Evolutionary conservation across 2,888 invertebrate species (phyloP).

Genomic region (Pristionchus japonicus): DNA sequence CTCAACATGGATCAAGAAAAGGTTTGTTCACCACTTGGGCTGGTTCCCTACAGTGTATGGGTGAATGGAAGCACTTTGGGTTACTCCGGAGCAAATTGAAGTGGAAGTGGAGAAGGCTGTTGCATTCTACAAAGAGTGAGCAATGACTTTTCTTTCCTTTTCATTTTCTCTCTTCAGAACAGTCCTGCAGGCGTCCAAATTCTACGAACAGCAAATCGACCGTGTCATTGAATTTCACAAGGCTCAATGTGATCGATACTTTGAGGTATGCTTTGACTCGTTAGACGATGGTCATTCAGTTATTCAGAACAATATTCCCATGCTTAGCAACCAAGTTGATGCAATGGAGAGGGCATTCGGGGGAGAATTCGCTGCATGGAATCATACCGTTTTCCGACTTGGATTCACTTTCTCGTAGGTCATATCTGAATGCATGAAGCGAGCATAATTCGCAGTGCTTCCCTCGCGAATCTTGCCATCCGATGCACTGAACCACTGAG

Average conservation of each 20-base stretch:
- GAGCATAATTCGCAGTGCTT: background rate
- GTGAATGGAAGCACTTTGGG: background rate
- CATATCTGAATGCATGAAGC: background rate
- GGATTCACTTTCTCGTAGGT: background rate
- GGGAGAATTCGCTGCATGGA: background rate
- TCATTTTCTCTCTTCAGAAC: background rate
- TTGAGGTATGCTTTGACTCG: background rate
- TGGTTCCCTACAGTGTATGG: background rate
- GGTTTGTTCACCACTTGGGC: background rate
- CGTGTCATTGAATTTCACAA: background rate
- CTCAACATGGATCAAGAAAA: background rate
- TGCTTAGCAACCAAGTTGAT: background rate
- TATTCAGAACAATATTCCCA: background rate
- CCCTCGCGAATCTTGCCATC: background rate
- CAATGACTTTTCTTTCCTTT: background rate
- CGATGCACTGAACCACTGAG: background rate
- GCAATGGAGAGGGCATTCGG: background rate
- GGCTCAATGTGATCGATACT: background rate
- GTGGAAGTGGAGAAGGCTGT: background rate
- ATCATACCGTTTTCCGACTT: background rate
- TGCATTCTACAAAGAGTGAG: background rate
- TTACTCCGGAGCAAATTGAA: background rate
- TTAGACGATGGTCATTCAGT: background rate
- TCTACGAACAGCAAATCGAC: background rate
- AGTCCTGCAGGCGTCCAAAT: background rate